These are phyloP conservation scores for Lordiphosa andalusiaca DNA, from an alignment of 2,888 invertebrate species.

Conservation along the genomic window DNA sequence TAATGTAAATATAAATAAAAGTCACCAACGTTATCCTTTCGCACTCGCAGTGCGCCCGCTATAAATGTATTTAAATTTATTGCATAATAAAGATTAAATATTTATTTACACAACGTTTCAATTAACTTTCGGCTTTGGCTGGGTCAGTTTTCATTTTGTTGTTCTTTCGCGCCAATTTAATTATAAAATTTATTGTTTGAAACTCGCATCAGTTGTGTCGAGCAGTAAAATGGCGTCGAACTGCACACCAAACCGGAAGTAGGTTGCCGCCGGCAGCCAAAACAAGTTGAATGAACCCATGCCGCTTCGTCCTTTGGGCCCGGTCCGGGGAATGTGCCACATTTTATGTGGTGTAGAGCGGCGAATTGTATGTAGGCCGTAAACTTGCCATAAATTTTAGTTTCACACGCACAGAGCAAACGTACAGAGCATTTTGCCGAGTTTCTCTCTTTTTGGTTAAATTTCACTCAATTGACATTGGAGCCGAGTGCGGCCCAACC, in stretches of 20 bases:
- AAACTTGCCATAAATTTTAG: constrained; percentile 70
- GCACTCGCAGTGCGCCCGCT: constrained; percentile 12
- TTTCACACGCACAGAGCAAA: constrained; percentile 50
- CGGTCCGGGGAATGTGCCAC: constrained; percentile 64
- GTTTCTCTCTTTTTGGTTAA: constrained; percentile 45
- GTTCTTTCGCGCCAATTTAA: constrained; percentile 65
- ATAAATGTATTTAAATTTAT: constrained; percentile 76
- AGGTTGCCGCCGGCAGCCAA: constrained; percentile 39
- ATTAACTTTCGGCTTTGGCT: constrained; percentile 71
- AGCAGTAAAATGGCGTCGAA: constrained; percentile 64
- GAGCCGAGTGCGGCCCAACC: constrained; percentile 35
- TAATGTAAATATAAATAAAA: constrained; percentile 55
- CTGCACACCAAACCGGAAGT: constrained; percentile 52
- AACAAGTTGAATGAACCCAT: constrained; percentile 69
- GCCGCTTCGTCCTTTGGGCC: constrained; percentile 3
- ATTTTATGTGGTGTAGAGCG: constrained; percentile 58
- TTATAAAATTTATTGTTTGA: constrained; percentile 73
- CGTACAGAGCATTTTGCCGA: constrained; percentile 30
- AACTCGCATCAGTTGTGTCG: constrained; percentile 41
- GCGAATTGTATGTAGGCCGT: constrained; percentile 47
- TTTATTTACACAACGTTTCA: constrained; percentile 76
- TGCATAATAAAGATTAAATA: constrained; percentile 76
- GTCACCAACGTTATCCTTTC: constrained; percentile 29
- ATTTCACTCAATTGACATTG: constrained; percentile 73
- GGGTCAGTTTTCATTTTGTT: constrained; percentile 23